These are phyloP conservation scores for Phyllotis vaccarum DNA, from an alignment of 2,797 vertebrate genomes.

Conservation along the genomic window DNA sequence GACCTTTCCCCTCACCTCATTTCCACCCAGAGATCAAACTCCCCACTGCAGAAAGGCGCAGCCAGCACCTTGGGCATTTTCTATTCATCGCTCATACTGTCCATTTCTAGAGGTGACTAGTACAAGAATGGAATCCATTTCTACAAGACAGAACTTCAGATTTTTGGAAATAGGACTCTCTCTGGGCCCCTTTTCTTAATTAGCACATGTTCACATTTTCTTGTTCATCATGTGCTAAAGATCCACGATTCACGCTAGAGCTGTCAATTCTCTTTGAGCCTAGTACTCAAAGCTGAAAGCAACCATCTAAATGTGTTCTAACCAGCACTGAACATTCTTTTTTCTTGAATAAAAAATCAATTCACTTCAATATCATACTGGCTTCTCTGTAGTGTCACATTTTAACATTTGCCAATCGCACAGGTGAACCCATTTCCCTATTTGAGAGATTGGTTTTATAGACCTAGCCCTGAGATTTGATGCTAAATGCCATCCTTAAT, in stretches of 20 bases:
- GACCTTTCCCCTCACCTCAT: background rate
- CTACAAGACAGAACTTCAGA: background rate
- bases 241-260: background rate
- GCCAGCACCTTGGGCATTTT: background rate
- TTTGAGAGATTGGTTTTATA: background rate
- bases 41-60: background rate
- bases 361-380: background rate
- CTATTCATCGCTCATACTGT: background rate
- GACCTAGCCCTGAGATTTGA: background rate
- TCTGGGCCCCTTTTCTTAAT: background rate
- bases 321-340: background rate
- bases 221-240: background rate
- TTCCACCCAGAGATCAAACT: background rate
- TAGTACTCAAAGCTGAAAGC: background rate
- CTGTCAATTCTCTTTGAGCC: background rate
- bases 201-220: background rate
- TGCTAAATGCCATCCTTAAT: conserved; percentile 6
- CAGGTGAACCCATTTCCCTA: background rate
- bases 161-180: background rate
- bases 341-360: background rate
- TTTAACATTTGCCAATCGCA: background rate
- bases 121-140: background rate
- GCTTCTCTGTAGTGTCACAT: background rate
- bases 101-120: background rate
- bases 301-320: background rate